Evolutionary conservation across 2,113 vertebrate genomes (phyloP).

Genomic region (Elaphurus davidianus): DNA sequence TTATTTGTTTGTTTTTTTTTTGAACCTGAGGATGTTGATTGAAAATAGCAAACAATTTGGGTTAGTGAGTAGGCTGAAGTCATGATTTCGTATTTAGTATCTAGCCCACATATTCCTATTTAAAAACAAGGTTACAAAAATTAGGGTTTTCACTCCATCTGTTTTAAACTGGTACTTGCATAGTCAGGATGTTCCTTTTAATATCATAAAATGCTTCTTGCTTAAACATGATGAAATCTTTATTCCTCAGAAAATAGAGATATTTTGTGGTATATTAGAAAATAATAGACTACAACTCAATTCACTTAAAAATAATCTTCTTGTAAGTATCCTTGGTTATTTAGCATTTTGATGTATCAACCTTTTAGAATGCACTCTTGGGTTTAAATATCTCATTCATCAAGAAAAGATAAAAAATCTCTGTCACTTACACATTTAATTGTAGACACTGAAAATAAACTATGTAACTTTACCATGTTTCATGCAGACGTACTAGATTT

Average conservation of each 20-base stretch:
- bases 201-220: conserved; percentile 61
- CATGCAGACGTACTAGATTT: not conserved
- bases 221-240: not conserved
- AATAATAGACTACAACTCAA: not conserved
- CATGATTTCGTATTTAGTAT: conserved; percentile 57
- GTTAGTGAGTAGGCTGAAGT: conserved; percentile 28
- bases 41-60: conserved; percentile 64
- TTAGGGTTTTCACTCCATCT: conserved; percentile 70
- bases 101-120: conserved; percentile 57
- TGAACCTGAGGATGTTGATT: conserved; percentile 29
- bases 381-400: conserved; percentile 33
- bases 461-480: not conserved
- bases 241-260: conserved; percentile 40
- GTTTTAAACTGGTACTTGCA: conserved; percentile 63
- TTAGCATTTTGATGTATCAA: not conserved
- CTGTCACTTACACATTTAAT: conserved; percentile 33
- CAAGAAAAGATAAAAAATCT: not conserved
- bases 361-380: conserved; percentile 52
- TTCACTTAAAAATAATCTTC: conserved; percentile 11
- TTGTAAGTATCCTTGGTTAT: not conserved
- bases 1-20: conserved; percentile 44
- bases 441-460: not conserved
- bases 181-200: conserved; percentile 57
- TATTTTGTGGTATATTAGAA: conserved; percentile 37
- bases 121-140: conserved; percentile 67